Evolutionary conservation across 1,140 invertebrate genomes (phyloP), one percentile per base, ranked within the genome.

Genomic region (Orchesella cincta): DNA sequence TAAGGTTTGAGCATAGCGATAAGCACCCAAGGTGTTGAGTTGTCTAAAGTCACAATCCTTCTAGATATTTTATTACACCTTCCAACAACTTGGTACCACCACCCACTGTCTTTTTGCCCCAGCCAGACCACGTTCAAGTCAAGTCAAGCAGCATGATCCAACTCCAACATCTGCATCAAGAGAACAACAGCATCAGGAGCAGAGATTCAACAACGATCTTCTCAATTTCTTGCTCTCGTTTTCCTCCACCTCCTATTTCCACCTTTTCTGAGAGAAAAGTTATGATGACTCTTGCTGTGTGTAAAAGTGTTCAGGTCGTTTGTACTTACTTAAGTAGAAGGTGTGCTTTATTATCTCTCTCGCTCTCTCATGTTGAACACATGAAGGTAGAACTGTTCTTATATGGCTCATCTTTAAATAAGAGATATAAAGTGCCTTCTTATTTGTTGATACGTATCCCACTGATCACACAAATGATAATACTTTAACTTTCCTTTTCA

Each of bases 1-100:
- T n/a, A n/a, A n/a, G n/a, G n/a, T n/a, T n/a, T n/a, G n/a, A n/a
- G n/a, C n/a, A n/a, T n/a, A n/a, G n/a, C n/a, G n/a, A n/a, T n/a
- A n/a, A n/a, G n/a, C n/a, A n/a, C n/a, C n/a, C n/a, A 67, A 67
- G 62, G 62, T 67, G 62, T 67, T 33, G 62, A 67, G 62, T 67
- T 67, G 62, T 67, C 54, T 57, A 18, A 57, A 46, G 20, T 20
- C 8, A 8, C 23, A 62, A 67, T 31, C 62, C 62, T 67, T 67
- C 33, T 67, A 67, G 29, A 26, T 67, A 33, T 67, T 67, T 67
- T 67, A 67, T 67, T 67, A 67, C 62, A 67, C 62, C 62, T 67
- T 67, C 31, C 62, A 67, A 67, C 62, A 67, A 67, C 28, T 67
- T 33, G 8, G 8, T 23, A n/a, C 54, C 23, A 31, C 62, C 62